phyloP scores from a whole-genome alignment of 2,797 vertebrate species.

The Hydrophis major region DNA sequence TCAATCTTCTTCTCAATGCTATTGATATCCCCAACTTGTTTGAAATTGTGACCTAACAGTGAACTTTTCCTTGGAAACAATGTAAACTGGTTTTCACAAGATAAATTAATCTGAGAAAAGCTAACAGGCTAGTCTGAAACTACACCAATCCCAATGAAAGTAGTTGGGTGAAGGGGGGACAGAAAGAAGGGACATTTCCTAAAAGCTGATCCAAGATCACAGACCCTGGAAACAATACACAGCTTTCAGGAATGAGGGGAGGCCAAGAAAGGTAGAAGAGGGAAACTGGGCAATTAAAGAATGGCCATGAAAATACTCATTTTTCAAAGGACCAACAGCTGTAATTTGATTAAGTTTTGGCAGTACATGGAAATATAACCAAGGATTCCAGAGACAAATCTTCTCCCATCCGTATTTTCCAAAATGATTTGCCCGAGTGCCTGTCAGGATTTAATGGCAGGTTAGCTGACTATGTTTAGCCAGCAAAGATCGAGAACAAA shows the following conservation, averaged over 20 bases:
- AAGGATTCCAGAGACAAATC: background rate
- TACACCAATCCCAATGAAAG: slow-evolving; percentile 38
- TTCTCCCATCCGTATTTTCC: background rate
- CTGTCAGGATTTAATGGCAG: background rate
- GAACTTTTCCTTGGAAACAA: slow-evolving; percentile 25
- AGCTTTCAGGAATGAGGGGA: slow-evolving; percentile 3
- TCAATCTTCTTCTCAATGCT: fast-evolving
- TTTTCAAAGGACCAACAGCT: background rate
- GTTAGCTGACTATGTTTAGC: background rate
- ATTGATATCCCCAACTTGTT: slow-evolving; percentile 2
- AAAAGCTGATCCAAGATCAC: slow-evolving; percentile 40
- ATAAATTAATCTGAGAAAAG: slow-evolving; percentile 10
- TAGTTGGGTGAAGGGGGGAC: slow-evolving; percentile 7
- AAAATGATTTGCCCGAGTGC: background rate
- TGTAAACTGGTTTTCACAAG: slow-evolving; percentile 2
- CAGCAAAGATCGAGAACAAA: background rate
- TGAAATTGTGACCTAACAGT: background rate
- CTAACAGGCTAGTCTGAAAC: slow-evolving; percentile 33
- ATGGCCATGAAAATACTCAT: background rate
- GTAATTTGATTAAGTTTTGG: background rate
- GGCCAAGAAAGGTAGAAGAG: background rate
- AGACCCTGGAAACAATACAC: slow-evolving; percentile 20
- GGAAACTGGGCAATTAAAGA: slow-evolving; percentile 25
- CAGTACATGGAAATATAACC: fast-evolving
- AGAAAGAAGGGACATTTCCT: slow-evolving; percentile 30